Evolutionary conservation across 2,113 vertebrate genomes (phyloP), one percentile per base, ranked within the genome.

Genomic region (Pteronura brasiliensis): DNA sequence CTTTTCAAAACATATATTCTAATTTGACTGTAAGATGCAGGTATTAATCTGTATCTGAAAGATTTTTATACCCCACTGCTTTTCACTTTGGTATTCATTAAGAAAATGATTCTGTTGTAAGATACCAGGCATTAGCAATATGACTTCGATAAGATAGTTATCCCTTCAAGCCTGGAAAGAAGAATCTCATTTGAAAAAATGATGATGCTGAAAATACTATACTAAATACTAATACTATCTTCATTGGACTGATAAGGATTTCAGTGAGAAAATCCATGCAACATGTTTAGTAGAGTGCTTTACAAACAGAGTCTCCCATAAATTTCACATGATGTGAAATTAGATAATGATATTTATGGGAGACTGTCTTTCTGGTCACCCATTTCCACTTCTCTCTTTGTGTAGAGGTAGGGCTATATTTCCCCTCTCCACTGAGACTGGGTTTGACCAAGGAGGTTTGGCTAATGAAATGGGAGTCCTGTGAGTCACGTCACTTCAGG

Each of bases 1-100:
- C 34, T 92, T 93, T 94, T 65, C 55, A 91, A 95, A 96, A 71
- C 8, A 14, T 15, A 36, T 71, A 27, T n/a, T 96, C 47, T 52
- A n/a, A 71, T 59, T 81, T 49, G 10, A 87, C 57, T 77, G 1
- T 82, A 52, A 69, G 2, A 94, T 82, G 57, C 34, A 89, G 20
- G n/a, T 85, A 52, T 80, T 49, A 49, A 92, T 76, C 39, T 96
- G 13, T 55, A 79, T 39, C n/a, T 96, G 49, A 52, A 90, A 7
- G 34, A 85, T 74, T 85, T 93, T 94, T 94, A 88, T 61, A 61
- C 11, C 4, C 15, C 13, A 14, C 31, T 61, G 18, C 39, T n/a
- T 92, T 92, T 94, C 39, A 55, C 55, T 34, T 91, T 49, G 42
- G 2, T 90, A 44, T 83, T 90, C 74, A 65, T 84, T 90, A 90